Evolutionary conservation across 2,113 vertebrate species (phyloP).

Genomic region (Pelobates fuscus): DNA sequence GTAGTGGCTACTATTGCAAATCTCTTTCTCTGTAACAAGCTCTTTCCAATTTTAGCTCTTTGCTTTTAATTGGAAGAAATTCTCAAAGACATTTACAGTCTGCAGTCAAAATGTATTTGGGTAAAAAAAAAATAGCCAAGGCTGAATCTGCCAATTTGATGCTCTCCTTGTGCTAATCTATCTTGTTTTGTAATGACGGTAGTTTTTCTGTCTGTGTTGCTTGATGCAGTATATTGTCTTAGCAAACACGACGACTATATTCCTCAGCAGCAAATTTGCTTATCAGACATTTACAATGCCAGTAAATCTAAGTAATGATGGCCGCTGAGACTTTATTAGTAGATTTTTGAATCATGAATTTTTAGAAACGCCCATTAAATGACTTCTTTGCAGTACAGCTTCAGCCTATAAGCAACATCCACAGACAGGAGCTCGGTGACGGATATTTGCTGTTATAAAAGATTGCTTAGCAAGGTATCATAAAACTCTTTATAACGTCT

Average conservation of each 20-base stretch:
- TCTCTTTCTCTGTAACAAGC: neutral
- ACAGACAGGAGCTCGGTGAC: slow-evolving; percentile 47
- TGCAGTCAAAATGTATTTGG: slow-evolving; percentile 41
- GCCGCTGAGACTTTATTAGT: slow-evolving; percentile 56
- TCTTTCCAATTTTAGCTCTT: slow-evolving; percentile 7
- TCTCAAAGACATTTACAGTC: slow-evolving; percentile 31
- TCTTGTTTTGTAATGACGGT: slow-evolving; percentile 9
- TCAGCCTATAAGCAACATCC: slow-evolving; percentile 44
- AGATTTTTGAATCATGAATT: slow-evolving; percentile 53
- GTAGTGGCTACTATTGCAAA: neutral
- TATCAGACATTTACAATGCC: slow-evolving; percentile 48
- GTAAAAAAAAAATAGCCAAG: neutral
- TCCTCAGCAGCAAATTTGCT: slow-evolving; percentile 43
- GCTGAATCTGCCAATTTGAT: slow-evolving; percentile 28
- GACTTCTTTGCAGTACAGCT: slow-evolving; percentile 45
- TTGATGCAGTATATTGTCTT: slow-evolving; percentile 23
- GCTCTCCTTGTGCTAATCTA: neutral
- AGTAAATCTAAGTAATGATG: slow-evolving; percentile 59
- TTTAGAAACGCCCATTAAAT: slow-evolving; percentile 53
- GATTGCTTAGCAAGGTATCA: slow-evolving; percentile 50
- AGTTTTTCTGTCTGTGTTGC: slow-evolving; percentile 18
- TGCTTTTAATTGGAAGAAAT: slow-evolving; percentile 33
- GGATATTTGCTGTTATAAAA: slow-evolving; percentile 44
- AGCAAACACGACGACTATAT: slow-evolving; percentile 17
- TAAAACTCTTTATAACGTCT: slow-evolving; percentile 34